A percentile compares a stretch with the other conserved stretches of the same genome.
Evolutionary conservation across 2,797 vertebrate species (phyloP).

Genomic region (Centropyge bicolor): DNA sequence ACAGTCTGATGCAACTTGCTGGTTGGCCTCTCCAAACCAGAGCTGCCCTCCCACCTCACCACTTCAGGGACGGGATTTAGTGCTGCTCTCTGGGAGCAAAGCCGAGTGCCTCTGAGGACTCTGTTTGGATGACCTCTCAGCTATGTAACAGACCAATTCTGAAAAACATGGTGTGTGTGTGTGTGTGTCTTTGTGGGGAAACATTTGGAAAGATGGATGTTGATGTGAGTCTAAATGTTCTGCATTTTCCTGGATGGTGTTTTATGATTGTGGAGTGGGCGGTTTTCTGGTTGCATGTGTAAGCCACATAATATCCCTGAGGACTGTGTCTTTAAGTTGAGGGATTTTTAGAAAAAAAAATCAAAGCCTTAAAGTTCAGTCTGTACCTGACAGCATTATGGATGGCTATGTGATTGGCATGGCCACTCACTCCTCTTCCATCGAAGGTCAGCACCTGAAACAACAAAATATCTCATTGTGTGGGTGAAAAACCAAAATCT

Average conservation of each 20-base stretch:
- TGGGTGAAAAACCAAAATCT: slow-evolving; percentile 50
- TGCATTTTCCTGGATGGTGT: slow-evolving; percentile 65
- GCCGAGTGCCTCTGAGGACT: slow-evolving; percentile 74
- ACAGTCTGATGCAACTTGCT: slow-evolving; percentile 68
- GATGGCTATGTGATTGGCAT: slow-evolving; percentile 92
- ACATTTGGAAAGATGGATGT: slow-evolving; percentile 60
- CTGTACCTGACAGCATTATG: slow-evolving; percentile 86
- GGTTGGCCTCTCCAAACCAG: slow-evolving; percentile 66
- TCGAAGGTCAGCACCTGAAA: slow-evolving; percentile 97
- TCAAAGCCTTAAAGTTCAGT: slow-evolving; percentile 10
- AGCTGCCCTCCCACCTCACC: slow-evolving; percentile 68
- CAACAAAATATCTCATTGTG: slow-evolving; percentile 66
- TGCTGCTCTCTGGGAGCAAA: slow-evolving; percentile 70
- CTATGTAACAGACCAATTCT: slow-evolving; percentile 76
- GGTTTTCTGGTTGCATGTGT: slow-evolving; percentile 39
- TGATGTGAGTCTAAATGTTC: slow-evolving; percentile 59
- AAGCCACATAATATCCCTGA: slow-evolving; percentile 37
- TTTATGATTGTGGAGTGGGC: slow-evolving; percentile 53
- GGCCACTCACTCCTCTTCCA: slow-evolving; percentile 92
- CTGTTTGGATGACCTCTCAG: slow-evolving; percentile 78
- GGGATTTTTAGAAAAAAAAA: slow-evolving; percentile 19
- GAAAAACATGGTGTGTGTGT: slow-evolving; percentile 64
- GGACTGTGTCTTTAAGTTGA: slow-evolving; percentile 28
- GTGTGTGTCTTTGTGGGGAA: slow-evolving; percentile 55
- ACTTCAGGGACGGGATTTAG: slow-evolving; percentile 76